Conservation (phyloP, 30 jellyfish, hydroid and myxozoan genomes). For the Chrysaora quinquecirrha region DNA sequence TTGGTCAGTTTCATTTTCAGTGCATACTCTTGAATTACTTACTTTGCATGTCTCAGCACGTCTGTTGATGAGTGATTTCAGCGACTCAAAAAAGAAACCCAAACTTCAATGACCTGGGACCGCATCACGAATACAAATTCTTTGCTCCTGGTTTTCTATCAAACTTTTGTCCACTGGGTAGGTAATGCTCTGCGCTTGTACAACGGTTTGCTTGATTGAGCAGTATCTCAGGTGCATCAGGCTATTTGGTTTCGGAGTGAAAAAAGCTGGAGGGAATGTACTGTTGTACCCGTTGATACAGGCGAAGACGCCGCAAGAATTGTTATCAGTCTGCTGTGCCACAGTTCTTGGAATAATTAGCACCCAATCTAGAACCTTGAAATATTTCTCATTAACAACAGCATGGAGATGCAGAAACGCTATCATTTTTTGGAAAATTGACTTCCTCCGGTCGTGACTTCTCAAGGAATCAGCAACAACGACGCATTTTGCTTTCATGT, state of each 20-base stretch:
- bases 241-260: background rate
- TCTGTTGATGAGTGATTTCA: no score
- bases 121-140: background rate
- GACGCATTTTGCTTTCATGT: conserved; percentile 9
- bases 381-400: background rate
- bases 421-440: background rate
- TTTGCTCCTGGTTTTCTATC: no score
- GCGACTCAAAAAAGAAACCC: background rate
- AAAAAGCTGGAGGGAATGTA: background rate
- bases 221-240: background rate
- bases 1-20: background rate
- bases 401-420: background rate
- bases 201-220: background rate
- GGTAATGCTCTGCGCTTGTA: no score
- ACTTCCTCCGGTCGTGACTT: background rate
- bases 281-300: conserved; percentile 13
- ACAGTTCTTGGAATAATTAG: background rate
- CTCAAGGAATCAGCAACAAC: background rate
- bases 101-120: background rate
- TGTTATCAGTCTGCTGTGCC: background rate
- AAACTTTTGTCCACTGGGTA: no score
- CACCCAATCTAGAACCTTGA: background rate
- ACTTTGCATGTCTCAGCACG: background rate
- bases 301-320: conserved; percentile 19
- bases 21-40: background rate